Percentiles rank a stretch among this genome's conserved stretches.
These are phyloP conservation scores for Philhelius pedissequus DNA, from an alignment of 2,888 invertebrate genomes.

Conservation along the genomic window DNA sequence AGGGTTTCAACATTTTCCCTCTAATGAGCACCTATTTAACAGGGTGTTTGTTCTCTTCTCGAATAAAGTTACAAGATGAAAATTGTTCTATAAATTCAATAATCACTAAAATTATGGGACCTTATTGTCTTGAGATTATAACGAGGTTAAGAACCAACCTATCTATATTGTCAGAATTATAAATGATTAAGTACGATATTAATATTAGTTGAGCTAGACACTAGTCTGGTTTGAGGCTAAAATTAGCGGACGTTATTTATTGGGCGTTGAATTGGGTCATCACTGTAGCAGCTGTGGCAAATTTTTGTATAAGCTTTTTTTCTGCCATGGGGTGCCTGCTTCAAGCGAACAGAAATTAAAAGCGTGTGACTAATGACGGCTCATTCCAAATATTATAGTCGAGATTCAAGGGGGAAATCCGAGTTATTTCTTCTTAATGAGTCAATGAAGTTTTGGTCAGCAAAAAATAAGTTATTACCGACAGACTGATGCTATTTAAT, in stretches of 20 bases:
- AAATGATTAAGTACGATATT: not conserved
- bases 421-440: not conserved
- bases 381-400: not conserved
- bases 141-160: too few species aligned
- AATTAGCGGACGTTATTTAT: slow-evolving; percentile 38
- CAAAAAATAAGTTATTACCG: not conserved
- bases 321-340: slow-evolving; percentile 24
- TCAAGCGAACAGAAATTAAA: slow-evolving; percentile 36
- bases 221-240: slow-evolving; percentile 28
- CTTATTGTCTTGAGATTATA: too few species aligned
- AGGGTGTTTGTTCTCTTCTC: not conserved
- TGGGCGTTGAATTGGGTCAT: slow-evolving; percentile 56
- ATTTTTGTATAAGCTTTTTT: not conserved
- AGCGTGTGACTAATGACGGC: slow-evolving; percentile 54
- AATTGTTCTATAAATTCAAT: not conserved
- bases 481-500: not conserved
- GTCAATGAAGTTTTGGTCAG: slow-evolving; percentile 4
- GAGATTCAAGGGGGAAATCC: not conserved
- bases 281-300: slow-evolving; percentile 38
- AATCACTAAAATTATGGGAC: too few species aligned
- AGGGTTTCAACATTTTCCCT: slow-evolving; percentile 13
- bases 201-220: not conserved
- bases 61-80: not conserved
- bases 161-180: too few species aligned
- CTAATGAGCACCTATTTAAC: not conserved